A percentile compares a stretch with the other conserved stretches of the same genome.
Evolutionary conservation across 1,140 invertebrate genomes (phyloP).

Genomic region (Stenopsyche tienmushanensis): DNA sequence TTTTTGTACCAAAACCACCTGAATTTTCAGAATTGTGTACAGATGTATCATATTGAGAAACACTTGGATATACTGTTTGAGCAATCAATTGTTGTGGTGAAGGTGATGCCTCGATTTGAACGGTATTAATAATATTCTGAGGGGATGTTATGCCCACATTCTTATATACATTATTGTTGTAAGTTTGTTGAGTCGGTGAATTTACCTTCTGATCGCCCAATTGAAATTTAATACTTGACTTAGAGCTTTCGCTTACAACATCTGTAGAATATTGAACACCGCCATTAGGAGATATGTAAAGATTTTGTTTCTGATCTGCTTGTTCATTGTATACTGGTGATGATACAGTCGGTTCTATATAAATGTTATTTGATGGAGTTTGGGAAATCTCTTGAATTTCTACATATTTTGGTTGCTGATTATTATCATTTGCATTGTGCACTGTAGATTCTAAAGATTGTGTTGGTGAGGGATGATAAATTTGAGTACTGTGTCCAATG

Average conservation of each 20-base stretch:
- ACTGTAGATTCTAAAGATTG: not conserved
- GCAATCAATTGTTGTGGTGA: slow-evolving; percentile 10
- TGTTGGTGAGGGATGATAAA: not conserved
- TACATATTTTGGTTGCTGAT: not conserved
- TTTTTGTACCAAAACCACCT: slow-evolving; percentile 9
- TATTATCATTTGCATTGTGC: not conserved
- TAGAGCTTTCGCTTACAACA: slow-evolving; percentile 23
- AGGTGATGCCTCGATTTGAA: slow-evolving; percentile 1
- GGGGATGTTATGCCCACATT: too few species aligned
- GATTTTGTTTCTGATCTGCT: slow-evolving; percentile 14
- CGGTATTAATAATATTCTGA: too few species aligned
- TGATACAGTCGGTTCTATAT: slow-evolving; percentile 4
- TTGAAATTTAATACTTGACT: slow-evolving; percentile 22
- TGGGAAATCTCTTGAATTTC: not conserved
- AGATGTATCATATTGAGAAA: slow-evolving; percentile 7
- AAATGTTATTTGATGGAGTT: not conserved
- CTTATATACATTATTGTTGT: not conserved
- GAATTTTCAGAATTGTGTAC: not conserved
- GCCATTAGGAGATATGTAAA: slow-evolving; percentile 7
- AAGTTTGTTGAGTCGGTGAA: too few species aligned
- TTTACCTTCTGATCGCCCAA: slow-evolving; percentile 6
- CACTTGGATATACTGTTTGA: slow-evolving; percentile 5
- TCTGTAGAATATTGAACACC: slow-evolving; percentile 31
- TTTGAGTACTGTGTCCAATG: not conserved
- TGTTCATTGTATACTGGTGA: not conserved